A percentile compares a stretch with the other conserved stretches of the same genome.
phyloP scores from a whole-genome alignment of 2,888 invertebrate species.

The Thalpophila matura region DNA sequence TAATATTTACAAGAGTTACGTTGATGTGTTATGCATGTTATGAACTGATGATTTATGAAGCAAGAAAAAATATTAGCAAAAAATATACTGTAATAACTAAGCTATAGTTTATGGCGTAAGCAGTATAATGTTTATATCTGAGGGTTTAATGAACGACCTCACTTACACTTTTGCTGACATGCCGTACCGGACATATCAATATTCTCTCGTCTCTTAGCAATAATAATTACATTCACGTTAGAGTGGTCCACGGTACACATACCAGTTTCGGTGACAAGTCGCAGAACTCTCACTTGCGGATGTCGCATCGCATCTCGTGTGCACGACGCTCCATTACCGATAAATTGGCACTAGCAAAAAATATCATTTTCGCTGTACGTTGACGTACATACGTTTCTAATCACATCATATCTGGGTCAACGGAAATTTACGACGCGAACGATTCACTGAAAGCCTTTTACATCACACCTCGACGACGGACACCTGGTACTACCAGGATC shows the following conservation, averaged over 20 bases:
- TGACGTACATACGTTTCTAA: constrained; percentile 85
- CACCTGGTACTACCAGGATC: constrained; percentile 88
- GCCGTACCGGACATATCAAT: constrained; percentile 82
- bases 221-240: constrained; percentile 82
- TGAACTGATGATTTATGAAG: no score
- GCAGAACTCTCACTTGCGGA: constrained; percentile 89
- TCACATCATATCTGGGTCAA: constrained; percentile 88
- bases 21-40: constrained; percentile 27
- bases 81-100: constrained; percentile 37
- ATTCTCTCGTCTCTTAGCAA: constrained; percentile 81
- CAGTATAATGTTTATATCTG: constrained; percentile 67
- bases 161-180: constrained; percentile 82
- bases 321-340: constrained; percentile 84
- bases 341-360: constrained; percentile 88
- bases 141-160: constrained; percentile 82
- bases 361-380: constrained; percentile 84
- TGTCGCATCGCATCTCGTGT: constrained; percentile 85
- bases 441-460: constrained; percentile 89
- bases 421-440: constrained; percentile 86
- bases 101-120: constrained; percentile 54
- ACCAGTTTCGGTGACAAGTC: constrained; percentile 89
- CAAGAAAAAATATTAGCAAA: constrained; percentile 25
- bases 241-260: constrained; percentile 77
- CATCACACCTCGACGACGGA: constrained; percentile 80
- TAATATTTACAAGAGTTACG: constrained; percentile 26